A percentile compares a stretch with the other conserved stretches of the same genome.
phyloP scores from a whole-genome alignment of 2,888 invertebrate species.

The Merodon equestris region DNA sequence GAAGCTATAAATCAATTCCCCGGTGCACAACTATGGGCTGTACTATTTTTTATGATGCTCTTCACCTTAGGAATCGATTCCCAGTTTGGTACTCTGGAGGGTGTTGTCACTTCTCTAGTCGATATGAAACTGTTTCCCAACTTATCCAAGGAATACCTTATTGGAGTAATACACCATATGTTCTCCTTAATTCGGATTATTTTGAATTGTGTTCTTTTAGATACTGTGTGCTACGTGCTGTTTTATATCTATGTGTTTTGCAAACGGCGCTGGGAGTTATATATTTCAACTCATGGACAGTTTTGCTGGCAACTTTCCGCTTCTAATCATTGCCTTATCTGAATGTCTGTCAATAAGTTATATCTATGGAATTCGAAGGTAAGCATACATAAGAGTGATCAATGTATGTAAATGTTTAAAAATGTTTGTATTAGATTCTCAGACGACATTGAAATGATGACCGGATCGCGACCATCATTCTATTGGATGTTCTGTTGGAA shows the following conservation, averaged over 20 bases:
- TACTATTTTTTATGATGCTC: conserved; percentile 97
- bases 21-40: conserved; percentile 96
- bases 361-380: conserved; percentile 95
- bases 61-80: conserved; percentile 98
- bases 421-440: conserved; percentile 84
- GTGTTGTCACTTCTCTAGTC: conserved; percentile 96
- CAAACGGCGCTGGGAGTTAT: conserved; percentile 95
- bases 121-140: conserved; percentile 97
- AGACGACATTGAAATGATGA: conserved; percentile 97
- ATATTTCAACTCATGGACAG: conserved; percentile 95
- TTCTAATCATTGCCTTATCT: conserved; percentile 94
- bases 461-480: conserved; percentile 90
- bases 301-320: conserved; percentile 95
- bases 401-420: background rate
- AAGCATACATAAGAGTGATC: background rate
- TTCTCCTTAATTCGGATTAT: background rate
- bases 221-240: conserved; percentile 89
- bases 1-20: conserved; percentile 99
- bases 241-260: conserved; percentile 91
- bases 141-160: conserved; percentile 91
- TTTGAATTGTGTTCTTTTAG: conserved; percentile 69
- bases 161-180: conserved; percentile 81
- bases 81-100: conserved; percentile 97
- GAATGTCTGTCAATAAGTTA: conserved; percentile 96
- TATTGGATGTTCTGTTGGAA: conserved; percentile 98